Evolutionary conservation across 1,140 invertebrate genomes (phyloP).

Genomic region (Lepidotrigona ventralis): DNA sequence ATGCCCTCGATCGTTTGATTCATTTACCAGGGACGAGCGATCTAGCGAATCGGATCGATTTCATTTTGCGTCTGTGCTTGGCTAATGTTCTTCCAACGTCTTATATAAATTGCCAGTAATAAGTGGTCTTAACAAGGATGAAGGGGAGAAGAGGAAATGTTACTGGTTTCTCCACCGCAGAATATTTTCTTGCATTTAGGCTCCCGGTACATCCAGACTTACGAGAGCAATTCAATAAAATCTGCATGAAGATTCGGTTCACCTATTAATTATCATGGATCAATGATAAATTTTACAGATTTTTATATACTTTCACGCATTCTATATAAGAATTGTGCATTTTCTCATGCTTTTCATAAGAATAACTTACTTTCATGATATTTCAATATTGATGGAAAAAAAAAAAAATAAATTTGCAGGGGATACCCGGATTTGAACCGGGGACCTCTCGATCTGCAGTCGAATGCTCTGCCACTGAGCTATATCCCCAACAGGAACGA

Average conservation of each 20-base stretch:
- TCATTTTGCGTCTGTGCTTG: slow-evolving; percentile 16
- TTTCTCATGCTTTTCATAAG: no score
- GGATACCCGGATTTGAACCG: slow-evolving; percentile 95
- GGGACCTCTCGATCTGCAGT: slow-evolving; percentile 95
- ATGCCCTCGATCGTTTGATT: slow-evolving; percentile 46
- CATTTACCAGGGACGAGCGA: slow-evolving; percentile 17
- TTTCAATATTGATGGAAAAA: neutral
- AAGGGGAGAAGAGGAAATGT: neutral
- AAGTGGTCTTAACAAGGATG: neutral
- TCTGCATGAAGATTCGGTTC: no score
- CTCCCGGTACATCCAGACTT: no score
- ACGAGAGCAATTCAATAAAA: no score
- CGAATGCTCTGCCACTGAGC: slow-evolving; percentile 95
- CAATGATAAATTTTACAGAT: no score
- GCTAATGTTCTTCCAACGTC: slow-evolving; percentile 2
- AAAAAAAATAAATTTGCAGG: slow-evolving; percentile 77
- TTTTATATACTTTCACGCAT: no score
- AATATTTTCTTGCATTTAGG: neutral
- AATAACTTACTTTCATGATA: neutral
- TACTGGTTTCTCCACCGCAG: neutral
- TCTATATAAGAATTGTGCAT: no score
- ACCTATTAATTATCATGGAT: no score
- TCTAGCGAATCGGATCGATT: slow-evolving; percentile 41
- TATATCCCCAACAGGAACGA: slow-evolving; percentile 84
- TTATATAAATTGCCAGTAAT: slow-evolving; percentile 31